These are phyloP conservation scores for Tiliacea aurago DNA, from an alignment of 2,888 invertebrate genomes.

Conservation along the genomic window DNA sequence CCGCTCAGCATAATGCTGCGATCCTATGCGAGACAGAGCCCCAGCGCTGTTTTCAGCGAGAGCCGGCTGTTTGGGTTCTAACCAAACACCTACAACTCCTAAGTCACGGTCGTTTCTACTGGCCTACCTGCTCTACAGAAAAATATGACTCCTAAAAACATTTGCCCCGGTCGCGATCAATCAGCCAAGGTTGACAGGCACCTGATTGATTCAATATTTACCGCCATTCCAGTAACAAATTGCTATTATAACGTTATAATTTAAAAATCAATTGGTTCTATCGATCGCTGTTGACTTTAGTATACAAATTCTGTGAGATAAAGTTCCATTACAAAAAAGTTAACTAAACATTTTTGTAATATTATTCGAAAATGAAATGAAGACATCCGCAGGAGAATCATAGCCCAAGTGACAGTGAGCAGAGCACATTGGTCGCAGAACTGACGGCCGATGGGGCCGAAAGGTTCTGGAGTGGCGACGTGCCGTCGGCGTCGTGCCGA, in stretches of 20 bases:
- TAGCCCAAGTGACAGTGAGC: too few species aligned
- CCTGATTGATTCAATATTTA: conserved; percentile 52
- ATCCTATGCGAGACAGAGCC: too few species aligned
- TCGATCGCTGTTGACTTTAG: not conserved
- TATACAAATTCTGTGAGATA: not conserved
- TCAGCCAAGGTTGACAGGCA: conserved; percentile 28
- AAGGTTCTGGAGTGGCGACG: not conserved
- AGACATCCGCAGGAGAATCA: too few species aligned
- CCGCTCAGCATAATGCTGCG: too few species aligned
- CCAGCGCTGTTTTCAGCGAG: too few species aligned
- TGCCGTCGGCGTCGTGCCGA: too few species aligned
- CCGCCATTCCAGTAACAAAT: conserved; percentile 36
- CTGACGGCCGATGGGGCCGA: too few species aligned
- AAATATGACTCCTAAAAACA: conserved; percentile 38
- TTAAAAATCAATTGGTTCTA: conserved; percentile 14
- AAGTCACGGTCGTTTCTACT: too few species aligned
- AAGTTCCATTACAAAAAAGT: not conserved
- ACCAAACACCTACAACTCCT: too few species aligned
- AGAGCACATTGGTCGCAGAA: not conserved
- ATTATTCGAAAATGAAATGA: too few species aligned
- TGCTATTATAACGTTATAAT: conserved; percentile 28
- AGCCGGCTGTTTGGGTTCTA: too few species aligned
- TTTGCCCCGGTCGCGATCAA: conserved; percentile 31
- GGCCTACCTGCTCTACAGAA: not conserved
- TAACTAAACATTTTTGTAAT: not conserved